Conservation (phyloP, 1,140 invertebrate species). For the Asobara japonica region DNA sequence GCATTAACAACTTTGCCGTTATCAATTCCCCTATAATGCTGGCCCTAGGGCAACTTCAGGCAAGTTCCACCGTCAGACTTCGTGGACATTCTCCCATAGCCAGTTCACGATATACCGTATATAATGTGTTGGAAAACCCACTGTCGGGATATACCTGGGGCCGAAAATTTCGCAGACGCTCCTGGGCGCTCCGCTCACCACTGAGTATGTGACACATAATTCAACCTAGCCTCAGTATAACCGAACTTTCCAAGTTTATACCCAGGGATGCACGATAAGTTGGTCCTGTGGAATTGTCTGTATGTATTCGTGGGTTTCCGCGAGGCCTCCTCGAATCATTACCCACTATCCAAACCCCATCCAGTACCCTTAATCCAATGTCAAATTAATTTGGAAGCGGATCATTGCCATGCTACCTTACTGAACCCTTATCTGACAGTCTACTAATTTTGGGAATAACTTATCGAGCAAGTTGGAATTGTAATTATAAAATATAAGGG, state of each 20-base stretch:
- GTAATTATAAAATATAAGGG: too few relatives aligned
- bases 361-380: neutral
- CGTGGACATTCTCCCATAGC: slow-evolving; percentile 1
- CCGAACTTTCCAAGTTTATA: slow-evolving; percentile 30
- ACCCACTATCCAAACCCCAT: neutral
- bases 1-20: slow-evolving; percentile 56
- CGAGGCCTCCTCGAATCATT: neutral
- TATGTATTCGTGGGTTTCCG: neutral
- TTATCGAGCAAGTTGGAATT: too few relatives aligned
- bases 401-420: too few relatives aligned
- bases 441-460: too few relatives aligned
- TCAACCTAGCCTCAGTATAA: slow-evolving; percentile 49
- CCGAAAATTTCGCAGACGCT: slow-evolving; percentile 38
- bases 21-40: slow-evolving; percentile 54
- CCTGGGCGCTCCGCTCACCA: slow-evolving; percentile 19
- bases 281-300: neutral
- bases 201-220: slow-evolving; percentile 53
- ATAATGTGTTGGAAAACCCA: slow-evolving; percentile 16
- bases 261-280: slow-evolving; percentile 7
- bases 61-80: slow-evolving; percentile 34
- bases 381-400: neutral
- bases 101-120: neutral
- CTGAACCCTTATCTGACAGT: too few relatives aligned
- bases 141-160: neutral
- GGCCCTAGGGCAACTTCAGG: slow-evolving; percentile 11